A percentile compares a stretch with the other conserved stretches of the same genome.
phyloP scores from a whole-genome alignment of 2,113 vertebrate species.

The Salvelinus sp. region DNA sequence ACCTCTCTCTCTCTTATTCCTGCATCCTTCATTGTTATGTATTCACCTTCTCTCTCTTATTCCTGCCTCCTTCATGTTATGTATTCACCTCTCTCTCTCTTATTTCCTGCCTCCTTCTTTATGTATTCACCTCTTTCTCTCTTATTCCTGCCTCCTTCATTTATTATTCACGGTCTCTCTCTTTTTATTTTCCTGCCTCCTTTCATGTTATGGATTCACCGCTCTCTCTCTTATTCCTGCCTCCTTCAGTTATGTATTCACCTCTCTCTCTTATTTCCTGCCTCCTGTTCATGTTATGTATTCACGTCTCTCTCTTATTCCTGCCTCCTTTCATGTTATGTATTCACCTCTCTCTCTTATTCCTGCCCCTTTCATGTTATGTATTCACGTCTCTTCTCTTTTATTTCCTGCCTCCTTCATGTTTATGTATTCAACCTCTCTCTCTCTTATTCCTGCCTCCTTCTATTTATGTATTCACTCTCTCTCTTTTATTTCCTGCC shows the following conservation, averaged over 20 bases:
- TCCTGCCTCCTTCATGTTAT: too few species aligned
- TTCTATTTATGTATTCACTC: too few species aligned
- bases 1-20: slow-evolving; percentile 28
- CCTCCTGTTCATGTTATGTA: too few species aligned
- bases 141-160: too few species aligned
- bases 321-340: too few species aligned
- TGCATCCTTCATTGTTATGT: slow-evolving; percentile 33
- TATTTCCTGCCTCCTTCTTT: slow-evolving; percentile 18
- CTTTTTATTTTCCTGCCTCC: slow-evolving; percentile 34
- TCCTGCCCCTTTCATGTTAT: too few species aligned
- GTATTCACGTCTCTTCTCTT: too few species aligned
- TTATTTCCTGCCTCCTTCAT: slow-evolving; percentile 13
- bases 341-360: too few species aligned
- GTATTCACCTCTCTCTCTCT: slow-evolving; percentile 17
- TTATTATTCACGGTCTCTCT: slow-evolving; percentile 24
- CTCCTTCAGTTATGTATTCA: slow-evolving; percentile 33
- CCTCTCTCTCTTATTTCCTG: slow-evolving; percentile 33
- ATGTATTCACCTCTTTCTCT: slow-evolving; percentile 29
- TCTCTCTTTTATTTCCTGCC: too few species aligned
- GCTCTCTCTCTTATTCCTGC: slow-evolving; percentile 34
- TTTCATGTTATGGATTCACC: background rate
- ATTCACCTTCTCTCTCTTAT: slow-evolving; percentile 11
- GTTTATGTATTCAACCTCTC: slow-evolving; percentile 38
- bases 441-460: too few species aligned
- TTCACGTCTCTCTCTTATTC: too few species aligned